Percentiles rank a stretch among this genome's conserved stretches.
phyloP scores from a whole-genome alignment of 1,140 invertebrate genomes.

The Philopotamus ludificatus region DNA sequence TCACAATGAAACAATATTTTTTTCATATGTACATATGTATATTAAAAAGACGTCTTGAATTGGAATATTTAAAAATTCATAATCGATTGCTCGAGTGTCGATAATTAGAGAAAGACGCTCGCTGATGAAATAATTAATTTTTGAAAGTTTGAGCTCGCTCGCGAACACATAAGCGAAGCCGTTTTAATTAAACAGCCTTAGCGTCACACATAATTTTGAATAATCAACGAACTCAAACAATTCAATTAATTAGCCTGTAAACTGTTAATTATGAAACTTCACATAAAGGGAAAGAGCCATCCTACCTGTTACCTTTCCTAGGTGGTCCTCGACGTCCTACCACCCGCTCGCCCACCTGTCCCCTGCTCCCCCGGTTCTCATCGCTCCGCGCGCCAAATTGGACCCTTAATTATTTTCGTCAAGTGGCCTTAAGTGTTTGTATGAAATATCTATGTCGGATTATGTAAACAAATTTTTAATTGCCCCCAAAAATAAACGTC shows the following conservation, averaged over 20 bases:
- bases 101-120: no score
- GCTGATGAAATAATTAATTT: no score
- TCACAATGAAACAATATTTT: no score
- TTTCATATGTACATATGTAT: neutral
- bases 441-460: slow-evolving; percentile 9
- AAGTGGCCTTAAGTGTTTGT: slow-evolving; percentile 32
- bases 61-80: no score
- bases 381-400: slow-evolving; percentile 36
- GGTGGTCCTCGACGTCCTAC: neutral
- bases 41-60: neutral
- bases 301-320: slow-evolving; percentile 31
- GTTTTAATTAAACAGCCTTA: slow-evolving; percentile 26
- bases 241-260: slow-evolving; percentile 39
- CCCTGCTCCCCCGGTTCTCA: neutral
- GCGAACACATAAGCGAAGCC: neutral
- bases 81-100: no score
- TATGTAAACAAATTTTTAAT: no score
- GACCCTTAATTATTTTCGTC: slow-evolving; percentile 43
- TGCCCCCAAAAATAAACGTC: no score
- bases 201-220: slow-evolving; percentile 30
- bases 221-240: slow-evolving; percentile 36
- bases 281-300: slow-evolving; percentile 18
- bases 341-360: neutral
- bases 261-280: slow-evolving; percentile 37
- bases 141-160: neutral